These are phyloP conservation scores for Anser brachyrhynchus DNA, from an alignment of 2,113 vertebrate species.

Conservation along the genomic window DNA sequence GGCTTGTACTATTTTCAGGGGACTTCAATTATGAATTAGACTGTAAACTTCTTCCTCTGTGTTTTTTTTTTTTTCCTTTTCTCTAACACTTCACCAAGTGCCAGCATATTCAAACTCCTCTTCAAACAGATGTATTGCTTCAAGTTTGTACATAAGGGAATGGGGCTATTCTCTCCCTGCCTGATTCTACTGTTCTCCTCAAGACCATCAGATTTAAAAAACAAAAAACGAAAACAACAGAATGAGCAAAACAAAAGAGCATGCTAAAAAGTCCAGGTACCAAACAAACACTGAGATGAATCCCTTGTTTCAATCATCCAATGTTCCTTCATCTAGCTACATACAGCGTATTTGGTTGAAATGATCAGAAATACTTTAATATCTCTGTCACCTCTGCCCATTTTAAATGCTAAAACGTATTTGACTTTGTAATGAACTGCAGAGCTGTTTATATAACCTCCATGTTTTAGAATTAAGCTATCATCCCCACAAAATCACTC, in stretches of 20 bases:
- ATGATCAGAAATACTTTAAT: slow-evolving; percentile 25
- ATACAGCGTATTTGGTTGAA: neutral
- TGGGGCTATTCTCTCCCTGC: neutral
- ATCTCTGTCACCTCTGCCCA: slow-evolving; percentile 3
- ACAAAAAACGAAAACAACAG: neutral
- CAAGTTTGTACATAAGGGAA: neutral
- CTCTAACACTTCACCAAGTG: neutral
- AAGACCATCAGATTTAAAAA: neutral
- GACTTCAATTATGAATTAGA: slow-evolving; percentile 26
- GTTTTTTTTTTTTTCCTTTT: neutral
- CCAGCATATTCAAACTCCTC: neutral
- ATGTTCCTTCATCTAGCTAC: neutral
- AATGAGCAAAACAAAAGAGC: neutral
- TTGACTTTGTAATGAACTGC: slow-evolving; percentile 47
- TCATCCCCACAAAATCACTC: slow-evolving; percentile 41
- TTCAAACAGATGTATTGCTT: neutral
- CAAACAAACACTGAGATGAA: neutral
- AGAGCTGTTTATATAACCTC: slow-evolving; percentile 34
- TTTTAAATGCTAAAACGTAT: slow-evolving; percentile 29
- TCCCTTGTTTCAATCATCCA: neutral
- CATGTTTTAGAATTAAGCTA: slow-evolving; percentile 44
- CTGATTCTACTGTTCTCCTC: neutral
- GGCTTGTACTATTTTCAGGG: neutral
- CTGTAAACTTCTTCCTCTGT: neutral
- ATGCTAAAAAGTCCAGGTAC: neutral